Evolutionary conservation across 2,113 vertebrate species (phyloP), one percentile per base, ranked within the genome.

Genomic region (Guaruba guarouba): DNA sequence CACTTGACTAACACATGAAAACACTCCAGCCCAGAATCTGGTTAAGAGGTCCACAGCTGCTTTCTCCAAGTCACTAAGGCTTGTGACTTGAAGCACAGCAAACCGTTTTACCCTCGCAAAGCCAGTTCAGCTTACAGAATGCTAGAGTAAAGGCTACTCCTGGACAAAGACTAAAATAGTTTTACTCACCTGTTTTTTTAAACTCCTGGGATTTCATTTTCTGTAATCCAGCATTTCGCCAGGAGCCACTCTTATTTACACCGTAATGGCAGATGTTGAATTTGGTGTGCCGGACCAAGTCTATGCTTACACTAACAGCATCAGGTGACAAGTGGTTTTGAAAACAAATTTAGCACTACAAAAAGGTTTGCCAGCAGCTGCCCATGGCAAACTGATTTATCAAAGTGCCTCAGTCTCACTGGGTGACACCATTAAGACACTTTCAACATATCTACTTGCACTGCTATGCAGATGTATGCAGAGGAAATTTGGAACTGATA

Each of bases 261-360:
- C 10, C 1, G 0, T 9, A 7, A 59, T 9, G 2, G 15, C 5
- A 25, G 3, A 29, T 9, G 12, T 24, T 3, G 0, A 61, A 64
- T 31, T 27, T 31, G 43, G 28, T 54, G 31, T 51, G 27, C 15
- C 3, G 2, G 17, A 83, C 11, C 46, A 70, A 86, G 27, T 18
- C 7, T 66, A 46, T 46, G 17, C 51, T 81, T 35, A 74, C 25
- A 61, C 5, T 52, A 77, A 57, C 1, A 73, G 14, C 46, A 67
- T 0, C 16, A 12, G 54, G 12, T 20, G 25, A 70, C 2, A 4
- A 17, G 10, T 5, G 11, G 3, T 55, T 83, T 51, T 48, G 13
- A 78, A 84, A 94, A 70, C 52, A 64, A 63, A 83, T 15, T 25
- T 18, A 62, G 76, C 49, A 51, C 31, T 54, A 66, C 63, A 67